Base-by-base conservation (phyloP, 2,888 invertebrate species). In the Entomobrya proxima region DNA sequence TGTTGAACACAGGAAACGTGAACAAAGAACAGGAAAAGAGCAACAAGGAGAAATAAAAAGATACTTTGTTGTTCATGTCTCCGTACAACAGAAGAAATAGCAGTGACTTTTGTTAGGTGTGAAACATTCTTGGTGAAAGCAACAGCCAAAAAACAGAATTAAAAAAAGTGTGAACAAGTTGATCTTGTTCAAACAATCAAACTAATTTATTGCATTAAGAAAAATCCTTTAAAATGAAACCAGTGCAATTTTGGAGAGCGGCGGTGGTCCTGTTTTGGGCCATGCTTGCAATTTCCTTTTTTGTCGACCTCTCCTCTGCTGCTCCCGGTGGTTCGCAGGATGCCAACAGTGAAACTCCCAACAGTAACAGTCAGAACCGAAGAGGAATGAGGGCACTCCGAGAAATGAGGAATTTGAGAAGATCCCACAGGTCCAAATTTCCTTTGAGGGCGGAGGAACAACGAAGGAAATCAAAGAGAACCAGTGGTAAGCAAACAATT, bases 381-480 rank as follows among this genome's bases (percentile, higher is more conserved):
- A 44, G 80, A 50, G 80, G 79, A 44, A 80, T 86, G 79, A 75
- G 80, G 58, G 86, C 77, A 37, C 80, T 80, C 44, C 76, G 85
- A 40, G 87, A 87, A 72, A 84, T 72, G 77, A 35, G 87, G 6
- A 87, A 85, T 67, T 35, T 88, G 44, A 86, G 88, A 55, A 87
- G 86, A 79, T 84, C 84, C 13, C 88, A 89, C 78, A 61, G 87
- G 40, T 88, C 88, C 13, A 89, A 89, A 77, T 89, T 89, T 74
- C 89, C 89, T 13, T 74, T 89, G 58, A 89, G 81, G 47, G 87
- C 87, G 30, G 88, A 86, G 64, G 89, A 89, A 32, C 61, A 77
- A 1, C 67, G 88, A 69, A 86, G 88, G 75, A 89, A 89, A 78
- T 87, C 88, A 11, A 88, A 88, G 82, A 86, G 89, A 24, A 86